Percentiles rank a stretch among this genome's conserved stretches.
phyloP scores from a whole-genome alignment of 2,888 invertebrate species.

The Scaptomyza parva region DNA sequence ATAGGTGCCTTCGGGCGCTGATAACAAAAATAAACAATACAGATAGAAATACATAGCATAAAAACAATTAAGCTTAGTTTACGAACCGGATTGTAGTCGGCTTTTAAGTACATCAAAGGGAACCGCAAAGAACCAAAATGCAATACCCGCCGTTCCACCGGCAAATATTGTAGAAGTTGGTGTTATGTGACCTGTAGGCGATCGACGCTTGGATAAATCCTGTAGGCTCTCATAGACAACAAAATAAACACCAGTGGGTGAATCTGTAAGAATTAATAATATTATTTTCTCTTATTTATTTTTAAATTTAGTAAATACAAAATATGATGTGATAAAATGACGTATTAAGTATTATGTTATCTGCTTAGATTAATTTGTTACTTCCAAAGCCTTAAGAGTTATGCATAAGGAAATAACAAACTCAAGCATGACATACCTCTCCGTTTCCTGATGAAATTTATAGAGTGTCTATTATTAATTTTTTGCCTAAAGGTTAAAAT shows the following conservation, averaged over 20 bases:
- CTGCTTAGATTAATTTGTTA: no score
- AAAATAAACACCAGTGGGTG: slow-evolving; percentile 99
- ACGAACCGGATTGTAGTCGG: slow-evolving; percentile 94
- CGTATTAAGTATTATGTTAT: no score
- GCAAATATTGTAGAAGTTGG: slow-evolving; percentile 93
- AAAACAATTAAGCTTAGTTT: neutral
- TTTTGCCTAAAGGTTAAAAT: no score
- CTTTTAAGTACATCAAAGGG: slow-evolving; percentile 99
- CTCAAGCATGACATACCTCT: no score
- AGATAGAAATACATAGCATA: neutral
- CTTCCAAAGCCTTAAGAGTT: no score
- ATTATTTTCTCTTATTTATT: no score
- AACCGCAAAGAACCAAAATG: slow-evolving; percentile 98
- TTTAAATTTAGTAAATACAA: no score
- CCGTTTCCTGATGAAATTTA: no score
- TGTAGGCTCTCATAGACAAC: slow-evolving; percentile 97
- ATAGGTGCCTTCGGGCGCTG: slow-evolving; percentile 97
- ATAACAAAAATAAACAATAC: neutral
- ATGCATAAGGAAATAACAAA: no score
- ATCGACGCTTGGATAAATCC: slow-evolving; percentile 89
- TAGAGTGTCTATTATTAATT: no score
- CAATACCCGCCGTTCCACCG: slow-evolving; percentile 98
- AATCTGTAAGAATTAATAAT: slow-evolving; percentile 87
- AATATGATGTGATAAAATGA: neutral
- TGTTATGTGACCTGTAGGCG: slow-evolving; percentile 81